Percentiles rank a stretch among this genome's conserved stretches.
These are phyloP conservation scores for Channa argus DNA, from an alignment of 2,113 vertebrate species.

Conservation along the genomic window DNA sequence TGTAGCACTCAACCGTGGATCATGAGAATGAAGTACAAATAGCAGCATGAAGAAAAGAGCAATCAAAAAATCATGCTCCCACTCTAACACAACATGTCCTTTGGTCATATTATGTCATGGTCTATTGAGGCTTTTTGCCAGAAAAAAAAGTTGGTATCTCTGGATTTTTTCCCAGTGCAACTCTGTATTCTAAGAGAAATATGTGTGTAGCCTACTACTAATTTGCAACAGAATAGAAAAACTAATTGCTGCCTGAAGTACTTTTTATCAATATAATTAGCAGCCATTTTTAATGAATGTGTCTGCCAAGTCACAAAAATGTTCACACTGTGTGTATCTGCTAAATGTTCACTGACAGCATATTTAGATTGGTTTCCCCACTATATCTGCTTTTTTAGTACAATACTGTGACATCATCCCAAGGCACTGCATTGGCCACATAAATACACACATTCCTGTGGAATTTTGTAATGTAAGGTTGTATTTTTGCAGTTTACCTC, in stretches of 20 bases:
- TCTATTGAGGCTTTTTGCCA: background rate
- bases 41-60: conserved; percentile 2
- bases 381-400: too few species aligned
- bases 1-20: conserved; percentile 9
- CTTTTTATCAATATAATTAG: conserved; percentile 18
- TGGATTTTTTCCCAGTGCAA: conserved; percentile 1
- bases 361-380: too few species aligned
- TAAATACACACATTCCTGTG: too few species aligned
- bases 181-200: background rate
- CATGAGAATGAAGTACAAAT: conserved; percentile 6
- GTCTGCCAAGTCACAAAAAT: background rate
- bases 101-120: conserved; percentile 23
- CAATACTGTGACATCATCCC: too few species aligned
- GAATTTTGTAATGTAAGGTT: too few species aligned
- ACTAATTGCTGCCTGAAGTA: background rate
- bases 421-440: too few species aligned
- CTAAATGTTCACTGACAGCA: too few species aligned
- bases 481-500: too few species aligned
- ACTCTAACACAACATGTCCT: conserved; percentile 22
- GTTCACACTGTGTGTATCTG: background rate
- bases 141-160: background rate
- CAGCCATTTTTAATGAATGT: background rate
- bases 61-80: conserved; percentile 4
- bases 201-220: background rate
- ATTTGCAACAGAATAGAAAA: background rate